Evolutionary conservation across 2,888 invertebrate genomes (phyloP).

Genomic region (Tipula lateralis): DNA sequence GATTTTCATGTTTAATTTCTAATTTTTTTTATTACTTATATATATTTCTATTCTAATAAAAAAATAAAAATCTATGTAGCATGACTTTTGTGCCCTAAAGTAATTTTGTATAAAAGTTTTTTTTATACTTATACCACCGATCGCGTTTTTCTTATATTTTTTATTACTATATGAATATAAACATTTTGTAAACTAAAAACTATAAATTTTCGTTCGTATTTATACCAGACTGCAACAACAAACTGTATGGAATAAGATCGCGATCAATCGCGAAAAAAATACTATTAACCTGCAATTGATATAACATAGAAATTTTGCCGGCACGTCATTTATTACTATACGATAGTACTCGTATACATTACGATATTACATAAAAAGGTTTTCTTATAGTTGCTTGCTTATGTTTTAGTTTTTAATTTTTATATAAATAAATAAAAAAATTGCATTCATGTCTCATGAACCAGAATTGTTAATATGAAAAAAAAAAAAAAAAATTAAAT

Average conservation of each 20-base stretch:
- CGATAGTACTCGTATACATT: not conserved
- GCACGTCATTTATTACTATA: slow-evolving; percentile 28
- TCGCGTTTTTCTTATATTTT: slow-evolving; percentile 21
- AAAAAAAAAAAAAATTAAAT: too few species aligned
- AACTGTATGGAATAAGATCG: not conserved
- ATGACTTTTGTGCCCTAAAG: slow-evolving; percentile 29
- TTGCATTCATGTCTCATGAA: slow-evolving; percentile 27
- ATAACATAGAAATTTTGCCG: slow-evolving; percentile 28
- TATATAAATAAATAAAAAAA: not conserved
- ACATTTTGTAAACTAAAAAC: not conserved
- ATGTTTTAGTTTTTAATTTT: not conserved
- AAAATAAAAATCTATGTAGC: not conserved
- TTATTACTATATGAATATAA: not conserved
- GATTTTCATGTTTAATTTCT: not conserved
- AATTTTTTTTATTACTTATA: not conserved
- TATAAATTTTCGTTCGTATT: slow-evolving; percentile 26
- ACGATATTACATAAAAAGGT: slow-evolving; percentile 20
- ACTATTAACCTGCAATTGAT: slow-evolving; percentile 29
- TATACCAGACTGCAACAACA: not conserved
- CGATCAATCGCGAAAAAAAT: slow-evolving; percentile 25
- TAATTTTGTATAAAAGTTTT: not conserved
- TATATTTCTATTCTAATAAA: not conserved
- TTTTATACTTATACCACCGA: slow-evolving; percentile 4
- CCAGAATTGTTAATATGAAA: not conserved
- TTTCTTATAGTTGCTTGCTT: not conserved